phyloP scores from a whole-genome alignment of 2,113 vertebrate species.

The Hoplias malabaricus region DNA sequence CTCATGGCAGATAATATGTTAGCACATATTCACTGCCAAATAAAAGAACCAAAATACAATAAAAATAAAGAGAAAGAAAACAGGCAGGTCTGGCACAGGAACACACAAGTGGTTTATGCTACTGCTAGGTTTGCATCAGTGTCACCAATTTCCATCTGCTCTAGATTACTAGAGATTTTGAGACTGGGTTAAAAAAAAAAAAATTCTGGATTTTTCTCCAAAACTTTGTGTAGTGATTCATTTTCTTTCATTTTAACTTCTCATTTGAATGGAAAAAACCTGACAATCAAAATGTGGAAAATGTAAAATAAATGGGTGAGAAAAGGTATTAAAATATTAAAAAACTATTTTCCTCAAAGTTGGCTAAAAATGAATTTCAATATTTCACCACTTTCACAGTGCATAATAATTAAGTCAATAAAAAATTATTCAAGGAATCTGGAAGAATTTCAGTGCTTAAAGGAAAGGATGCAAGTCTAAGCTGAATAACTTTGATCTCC shows the following conservation, averaged over 20 bases:
- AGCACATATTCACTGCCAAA: background rate
- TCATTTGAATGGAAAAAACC: too few species aligned
- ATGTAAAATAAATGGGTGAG: too few species aligned
- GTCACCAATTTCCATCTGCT: conserved; percentile 29
- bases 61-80: conserved; percentile 23
- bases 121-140: conserved; percentile 15
- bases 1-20: conserved; percentile 7
- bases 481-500: too few species aligned
- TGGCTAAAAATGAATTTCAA: background rate
- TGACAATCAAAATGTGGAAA: background rate
- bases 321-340: too few species aligned
- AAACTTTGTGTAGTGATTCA: background rate
- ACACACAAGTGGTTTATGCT: conserved; percentile 18
- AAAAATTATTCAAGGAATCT: background rate
- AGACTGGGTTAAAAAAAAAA: background rate
- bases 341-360: background rate
- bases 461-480: too few species aligned
- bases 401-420: background rate
- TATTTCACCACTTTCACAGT: background rate
- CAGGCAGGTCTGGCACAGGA: conserved; percentile 2
- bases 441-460: too few species aligned
- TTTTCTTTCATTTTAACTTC: background rate
- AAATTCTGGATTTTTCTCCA: background rate
- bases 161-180: conserved; percentile 9
- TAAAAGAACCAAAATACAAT: conserved; percentile 16